Conservation (phyloP, 2,113 vertebrate species). For the Cranoglanis bouderius region DNA sequence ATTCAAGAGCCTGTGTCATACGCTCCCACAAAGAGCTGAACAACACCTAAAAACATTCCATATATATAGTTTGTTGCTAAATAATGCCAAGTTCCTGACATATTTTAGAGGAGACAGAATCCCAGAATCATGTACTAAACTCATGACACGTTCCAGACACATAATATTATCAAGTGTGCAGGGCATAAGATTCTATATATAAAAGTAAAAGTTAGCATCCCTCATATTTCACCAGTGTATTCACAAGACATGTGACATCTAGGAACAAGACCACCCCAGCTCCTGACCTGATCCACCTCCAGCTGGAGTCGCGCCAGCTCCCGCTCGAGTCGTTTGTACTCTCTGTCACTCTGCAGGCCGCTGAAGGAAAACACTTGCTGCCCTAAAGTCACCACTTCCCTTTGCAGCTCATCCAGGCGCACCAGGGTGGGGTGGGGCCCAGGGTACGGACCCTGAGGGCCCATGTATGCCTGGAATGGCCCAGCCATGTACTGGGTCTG, state of each 20-base stretch:
- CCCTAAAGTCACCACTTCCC: slow-evolving; percentile 84
- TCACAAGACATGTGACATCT: neutral
- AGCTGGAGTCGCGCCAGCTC: slow-evolving; percentile 85
- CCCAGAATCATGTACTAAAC: neutral
- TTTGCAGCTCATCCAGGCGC: slow-evolving; percentile 89
- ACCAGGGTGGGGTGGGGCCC: slow-evolving; percentile 83
- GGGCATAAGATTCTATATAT: neutral
- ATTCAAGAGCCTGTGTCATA: neutral
- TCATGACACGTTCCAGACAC: neutral
- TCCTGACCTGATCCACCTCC: slow-evolving; percentile 84
- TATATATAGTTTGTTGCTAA: neutral
- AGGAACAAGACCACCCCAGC: neutral
- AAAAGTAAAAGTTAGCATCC: neutral
- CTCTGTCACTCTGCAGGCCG: slow-evolving; percentile 83
- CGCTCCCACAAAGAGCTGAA: neutral
- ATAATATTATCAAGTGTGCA: neutral
- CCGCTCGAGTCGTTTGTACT: slow-evolving; percentile 88
- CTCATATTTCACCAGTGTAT: neutral
- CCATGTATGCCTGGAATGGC: slow-evolving; percentile 46
- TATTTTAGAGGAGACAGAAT: neutral
- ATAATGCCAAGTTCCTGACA: neutral
- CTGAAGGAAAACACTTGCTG: slow-evolving; percentile 87
- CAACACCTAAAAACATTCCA: neutral
- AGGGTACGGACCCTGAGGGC: slow-evolving; percentile 40
- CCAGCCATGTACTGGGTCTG: slow-evolving; percentile 58